These are phyloP conservation scores for Philhelius pedissequus DNA, from an alignment of 2,888 invertebrate species.

Conservation along the genomic window DNA sequence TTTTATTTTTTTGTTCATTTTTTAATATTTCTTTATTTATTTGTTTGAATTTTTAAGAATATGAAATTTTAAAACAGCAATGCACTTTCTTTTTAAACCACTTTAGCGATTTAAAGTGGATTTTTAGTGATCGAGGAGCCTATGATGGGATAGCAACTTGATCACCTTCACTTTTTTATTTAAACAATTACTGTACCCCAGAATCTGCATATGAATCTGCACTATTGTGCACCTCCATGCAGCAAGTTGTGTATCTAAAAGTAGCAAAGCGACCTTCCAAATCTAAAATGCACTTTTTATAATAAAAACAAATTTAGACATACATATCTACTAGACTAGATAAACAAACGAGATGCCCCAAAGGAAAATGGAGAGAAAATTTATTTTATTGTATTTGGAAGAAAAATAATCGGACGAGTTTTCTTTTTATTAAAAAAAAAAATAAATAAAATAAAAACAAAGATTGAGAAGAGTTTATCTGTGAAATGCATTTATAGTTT, in stretches of 20 bases:
- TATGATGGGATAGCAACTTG: neutral
- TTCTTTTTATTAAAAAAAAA: slow-evolving; percentile 13
- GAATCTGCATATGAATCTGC: slow-evolving; percentile 22
- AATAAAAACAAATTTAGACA: neutral
- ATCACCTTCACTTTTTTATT: slow-evolving; percentile 45
- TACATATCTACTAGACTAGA: neutral
- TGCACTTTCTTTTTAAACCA: slow-evolving; percentile 51
- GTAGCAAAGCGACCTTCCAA: slow-evolving; percentile 3
- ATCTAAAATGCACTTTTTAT: slow-evolving; percentile 6
- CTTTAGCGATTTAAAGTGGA: slow-evolving; percentile 34
- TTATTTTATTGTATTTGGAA: slow-evolving; percentile 20
- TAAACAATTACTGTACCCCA: neutral
- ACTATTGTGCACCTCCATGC: neutral
- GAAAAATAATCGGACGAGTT: slow-evolving; percentile 31
- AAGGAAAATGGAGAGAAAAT: slow-evolving; percentile 54
- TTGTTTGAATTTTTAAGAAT: slow-evolving; percentile 12
- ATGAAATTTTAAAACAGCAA: slow-evolving; percentile 14
- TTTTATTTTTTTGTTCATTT: slow-evolving; percentile 23
- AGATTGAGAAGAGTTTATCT: slow-evolving; percentile 9
- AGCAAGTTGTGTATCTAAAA: neutral
- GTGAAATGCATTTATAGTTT: neutral
- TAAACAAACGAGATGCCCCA: slow-evolving; percentile 26
- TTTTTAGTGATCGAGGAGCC: neutral
- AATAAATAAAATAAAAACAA: neutral
- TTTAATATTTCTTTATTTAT: slow-evolving; percentile 49